Evolutionary conservation across 1,140 invertebrate species (phyloP), one percentile per base, ranked within the genome.

Genomic region (Drosophila bocqueti): DNA sequence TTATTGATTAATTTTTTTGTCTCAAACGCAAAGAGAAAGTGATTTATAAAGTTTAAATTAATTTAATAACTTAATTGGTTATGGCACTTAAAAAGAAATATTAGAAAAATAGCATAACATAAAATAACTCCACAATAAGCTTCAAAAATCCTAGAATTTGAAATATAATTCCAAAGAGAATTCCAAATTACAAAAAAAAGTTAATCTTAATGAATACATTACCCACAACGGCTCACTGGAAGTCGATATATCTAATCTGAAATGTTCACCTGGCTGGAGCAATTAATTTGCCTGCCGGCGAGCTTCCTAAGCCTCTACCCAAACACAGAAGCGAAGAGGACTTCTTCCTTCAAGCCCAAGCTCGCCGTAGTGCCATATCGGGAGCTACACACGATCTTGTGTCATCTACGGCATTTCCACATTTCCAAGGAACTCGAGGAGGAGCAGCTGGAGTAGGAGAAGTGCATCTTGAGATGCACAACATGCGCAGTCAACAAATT

Each of bases 401-500:
- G 71, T 74, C 71, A 74, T 74, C 71, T 74, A 74, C 31, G 69
- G 71, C 68, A 73, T 73, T 74, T 74, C 55, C 68, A 59, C 68
- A 61, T 74, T 74, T 74, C 71, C 71, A 47, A 45, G 71, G 71
- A 74, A 74, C 68, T 49, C 55, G 15, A 34, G 26, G 49, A 52
- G 50, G 15, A 52, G 21, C 45, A 15, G 15, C 6, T 4, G 47
- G 5, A 13, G 29, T 7, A 5, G 66, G 46, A 31, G 60, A 59
- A 21, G 54, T 57, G 54, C 71, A 57, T 65, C 52, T 86, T 86
- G 60, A 83, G 82, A 86, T 86, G 83, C 84, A 86, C 84, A 76
- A 62, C 83, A 86, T 89, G 83, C 77, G 72, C 84, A 82, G 73
- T 89, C 83, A 89, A 86, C 83, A 86, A 86, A 86, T 86, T 86